These are phyloP conservation scores for Halictus rubicundus DNA, from an alignment of 1,140 invertebrate genomes.

Conservation along the genomic window DNA sequence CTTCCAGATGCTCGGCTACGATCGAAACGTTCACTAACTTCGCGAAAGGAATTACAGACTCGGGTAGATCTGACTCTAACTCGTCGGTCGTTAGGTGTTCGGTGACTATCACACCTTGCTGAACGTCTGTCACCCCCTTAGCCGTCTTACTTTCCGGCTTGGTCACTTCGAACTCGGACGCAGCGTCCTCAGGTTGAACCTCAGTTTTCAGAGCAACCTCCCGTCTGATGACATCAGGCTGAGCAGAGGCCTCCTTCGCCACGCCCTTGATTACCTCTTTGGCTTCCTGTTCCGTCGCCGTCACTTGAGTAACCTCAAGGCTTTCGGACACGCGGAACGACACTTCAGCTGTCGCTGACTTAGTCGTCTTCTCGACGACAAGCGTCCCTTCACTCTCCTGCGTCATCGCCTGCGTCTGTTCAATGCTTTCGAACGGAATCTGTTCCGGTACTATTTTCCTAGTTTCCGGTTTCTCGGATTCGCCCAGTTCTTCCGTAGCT, in stretches of 20 bases:
- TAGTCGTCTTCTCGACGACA: constrained; percentile 48
- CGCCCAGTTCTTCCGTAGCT: constrained; percentile 60
- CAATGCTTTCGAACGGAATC: constrained; percentile 71
- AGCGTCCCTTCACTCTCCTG: constrained; percentile 72
- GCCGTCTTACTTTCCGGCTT: constrained; percentile 70
- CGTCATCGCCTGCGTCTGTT: constrained; percentile 65
- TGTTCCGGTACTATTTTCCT: constrained; percentile 65
- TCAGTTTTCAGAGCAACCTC: constrained; percentile 76
- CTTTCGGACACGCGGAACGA: constrained; percentile 67
- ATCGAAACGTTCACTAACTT: constrained; percentile 69
- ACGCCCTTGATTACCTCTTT: constrained; percentile 74
- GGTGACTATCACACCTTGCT: constrained; percentile 81
- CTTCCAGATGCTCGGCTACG: constrained; percentile 75
- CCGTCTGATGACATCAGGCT: constrained; percentile 72
- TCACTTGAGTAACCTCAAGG: constrained; percentile 73
- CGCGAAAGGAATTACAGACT: constrained; percentile 71
- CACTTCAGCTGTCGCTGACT: constrained; percentile 65
- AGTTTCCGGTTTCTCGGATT: constrained; percentile 49
- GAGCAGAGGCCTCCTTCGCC: constrained; percentile 74
- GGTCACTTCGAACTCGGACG: constrained; percentile 70
- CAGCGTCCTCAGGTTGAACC: constrained; percentile 69
- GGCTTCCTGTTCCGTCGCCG: constrained; percentile 72
- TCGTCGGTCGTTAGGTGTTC: constrained; percentile 79
- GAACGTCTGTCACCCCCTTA: constrained; percentile 72
- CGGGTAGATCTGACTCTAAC: constrained; percentile 77